These are phyloP conservation scores for Microcebus lehilahytsara DNA, from an alignment of 2,113 vertebrate species.

Conservation along the genomic window DNA sequence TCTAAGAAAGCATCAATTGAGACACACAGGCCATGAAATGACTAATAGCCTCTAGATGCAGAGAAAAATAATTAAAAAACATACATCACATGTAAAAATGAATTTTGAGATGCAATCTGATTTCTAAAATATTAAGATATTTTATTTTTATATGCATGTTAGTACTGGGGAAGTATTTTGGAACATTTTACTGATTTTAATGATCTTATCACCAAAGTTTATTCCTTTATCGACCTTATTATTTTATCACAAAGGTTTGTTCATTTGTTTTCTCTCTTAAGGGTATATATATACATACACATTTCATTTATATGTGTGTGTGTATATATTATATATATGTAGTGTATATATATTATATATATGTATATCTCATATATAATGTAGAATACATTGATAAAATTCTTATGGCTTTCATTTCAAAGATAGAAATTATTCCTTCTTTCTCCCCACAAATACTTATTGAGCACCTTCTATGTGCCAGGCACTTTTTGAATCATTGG, in stretches of 20 bases:
- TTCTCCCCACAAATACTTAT: not conserved
- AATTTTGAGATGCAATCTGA: not conserved
- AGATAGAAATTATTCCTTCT: not conserved
- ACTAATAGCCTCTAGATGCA: not conserved
- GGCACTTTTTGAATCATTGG: not conserved
- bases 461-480: not conserved
- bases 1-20: not conserved
- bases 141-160: not conserved
- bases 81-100: not conserved
- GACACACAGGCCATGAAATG: not conserved
- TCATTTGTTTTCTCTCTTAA: slow-evolving; percentile 3
- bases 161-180: not conserved
- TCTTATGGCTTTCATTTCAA: not conserved
- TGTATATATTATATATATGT: not conserved
- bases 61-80: slow-evolving; percentile 4
- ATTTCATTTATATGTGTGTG: too few species aligned
- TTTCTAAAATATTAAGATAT: slow-evolving; percentile 14
- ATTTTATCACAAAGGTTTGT: not conserved
- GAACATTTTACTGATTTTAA: not conserved
- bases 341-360: not conserved
- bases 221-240: not conserved
- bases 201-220: not conserved
- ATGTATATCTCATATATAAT: not conserved
- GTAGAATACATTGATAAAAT: not conserved
- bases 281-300: too few species aligned